Percentiles rank a stretch among this genome's conserved stretches.
Conservation (phyloP, 1,140 invertebrate genomes). For the Acromyrmex heyeri region DNA sequence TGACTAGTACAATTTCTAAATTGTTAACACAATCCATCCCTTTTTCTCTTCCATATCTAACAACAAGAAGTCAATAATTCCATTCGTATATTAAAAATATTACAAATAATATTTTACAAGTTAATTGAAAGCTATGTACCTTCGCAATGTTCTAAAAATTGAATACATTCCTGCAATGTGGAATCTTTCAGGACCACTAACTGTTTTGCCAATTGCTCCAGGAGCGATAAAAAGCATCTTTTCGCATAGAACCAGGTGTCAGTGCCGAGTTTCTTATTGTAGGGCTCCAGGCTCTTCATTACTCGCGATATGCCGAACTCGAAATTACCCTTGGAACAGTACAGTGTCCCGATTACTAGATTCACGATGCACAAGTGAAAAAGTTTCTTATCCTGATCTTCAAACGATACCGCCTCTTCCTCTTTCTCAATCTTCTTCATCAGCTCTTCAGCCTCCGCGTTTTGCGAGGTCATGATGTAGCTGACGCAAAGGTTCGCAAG, state of each 20-base stretch:
- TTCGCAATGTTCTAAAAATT: constrained; percentile 97
- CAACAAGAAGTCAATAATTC: not conserved
- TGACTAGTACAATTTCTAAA: not conserved
- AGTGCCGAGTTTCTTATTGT: constrained; percentile 97
- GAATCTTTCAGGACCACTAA: constrained; percentile 95
- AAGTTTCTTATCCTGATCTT: constrained; percentile 97
- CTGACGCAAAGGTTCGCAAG: constrained; percentile 99
- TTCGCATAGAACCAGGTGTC: constrained; percentile 99
- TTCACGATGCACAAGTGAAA: constrained; percentile 99
- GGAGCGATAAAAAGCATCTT: constrained; percentile 96
- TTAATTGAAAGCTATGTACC: constrained; percentile 80
- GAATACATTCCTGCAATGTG: constrained; percentile 95
- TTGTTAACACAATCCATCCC: not conserved
- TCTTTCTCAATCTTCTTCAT: constrained; percentile 99
- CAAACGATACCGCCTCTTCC: constrained; percentile 96
- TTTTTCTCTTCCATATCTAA: not conserved
- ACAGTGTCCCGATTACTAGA: constrained; percentile 98
- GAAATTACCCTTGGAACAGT: constrained; percentile 99
- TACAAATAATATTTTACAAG: not conserved
- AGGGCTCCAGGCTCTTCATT: constrained; percentile 98
- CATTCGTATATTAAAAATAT: not conserved
- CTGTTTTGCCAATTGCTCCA: constrained; percentile 97
- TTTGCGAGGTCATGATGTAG: constrained; percentile 99
- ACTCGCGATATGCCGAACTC: constrained; percentile 99
- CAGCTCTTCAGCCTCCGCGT: constrained; percentile 99